Evolutionary conservation across 2,113 vertebrate species (phyloP), one percentile per base, ranked within the genome.

Genomic region (Triplophysa siluroides): DNA sequence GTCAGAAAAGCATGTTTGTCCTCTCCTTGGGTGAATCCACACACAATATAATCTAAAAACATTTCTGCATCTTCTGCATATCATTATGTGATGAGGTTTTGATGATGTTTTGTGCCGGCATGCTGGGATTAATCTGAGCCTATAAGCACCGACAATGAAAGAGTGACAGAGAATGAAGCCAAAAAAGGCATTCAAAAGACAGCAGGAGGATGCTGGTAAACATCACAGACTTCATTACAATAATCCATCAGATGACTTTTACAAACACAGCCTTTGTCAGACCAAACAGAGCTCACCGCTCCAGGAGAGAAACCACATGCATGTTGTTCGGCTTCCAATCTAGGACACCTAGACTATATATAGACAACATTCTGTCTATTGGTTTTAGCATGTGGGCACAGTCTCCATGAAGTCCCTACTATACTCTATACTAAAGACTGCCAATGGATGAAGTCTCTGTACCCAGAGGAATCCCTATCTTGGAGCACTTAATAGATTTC

Each of bases 301-400:
- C 62, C 45, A 50, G 38, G 45, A 72, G 50, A 67, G 45, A 60
- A 41, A 76, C 24, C 21, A n/a, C 41, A 60, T 65, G 26, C 78
- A 54, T 12, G 29, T 83, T 63, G 54, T 33, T 45, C 19, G 16
- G 54, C 24, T 73, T 52, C 26, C 33, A 33, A 74, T 80, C 61
- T 76, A 69, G 76, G 76, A 63, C 69, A 83, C 16, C 21, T 78
- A 56, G 11, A 23, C 50, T 79, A 77, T 71, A 82, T 83, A 61
- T 60, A 67, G 23, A 60, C 45, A 69, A 75, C 23, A 79, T 50
- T 62, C 33, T 41, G 43, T 84, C 80, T 77, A 65, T 76, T 16
- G 64, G 38, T 72, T 50, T 63, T 50, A 77, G 38, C 16, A 68
- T 21, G 41, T 67, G 60, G 60, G 16, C 54, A 43, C 41, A 62